Evolutionary conservation across 2,113 vertebrate genomes (phyloP).

Genomic region (Ia io): DNA sequence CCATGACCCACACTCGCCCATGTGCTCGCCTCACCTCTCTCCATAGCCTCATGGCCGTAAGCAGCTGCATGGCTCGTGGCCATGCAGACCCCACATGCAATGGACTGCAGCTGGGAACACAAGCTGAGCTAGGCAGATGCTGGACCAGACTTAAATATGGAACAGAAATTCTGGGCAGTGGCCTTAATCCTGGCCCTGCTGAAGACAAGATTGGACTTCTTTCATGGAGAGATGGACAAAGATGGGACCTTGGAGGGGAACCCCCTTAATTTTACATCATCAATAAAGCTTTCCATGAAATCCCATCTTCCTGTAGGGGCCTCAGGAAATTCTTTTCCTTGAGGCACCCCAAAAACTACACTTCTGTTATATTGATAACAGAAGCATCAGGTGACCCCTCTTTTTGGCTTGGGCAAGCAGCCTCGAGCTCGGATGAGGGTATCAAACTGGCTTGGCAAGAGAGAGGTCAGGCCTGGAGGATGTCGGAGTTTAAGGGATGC

Average conservation of each 20-base stretch:
- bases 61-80: background rate
- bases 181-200: background rate
- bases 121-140: background rate
- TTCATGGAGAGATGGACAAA: background rate
- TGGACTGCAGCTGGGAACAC: background rate
- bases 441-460: background rate
- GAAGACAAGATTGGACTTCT: background rate
- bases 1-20: background rate
- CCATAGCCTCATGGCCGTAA: background rate
- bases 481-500: rapidly evolving
- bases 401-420: background rate
- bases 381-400: rapidly evolving
- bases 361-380: background rate
- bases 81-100: background rate
- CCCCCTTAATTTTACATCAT: background rate
- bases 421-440: rapidly evolving
- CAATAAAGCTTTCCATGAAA: background rate
- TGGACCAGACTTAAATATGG: background rate
- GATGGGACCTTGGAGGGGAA: background rate
- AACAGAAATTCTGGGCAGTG: background rate
- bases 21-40: background rate
- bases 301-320: too few relatives aligned
- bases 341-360: background rate
- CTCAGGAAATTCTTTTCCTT: background rate
- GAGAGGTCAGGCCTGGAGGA: background rate